A percentile compares a stretch with the other conserved stretches of the same genome.
phyloP scores from a whole-genome alignment of 2,797 vertebrate genomes.

The Peromyscus aztecus region DNA sequence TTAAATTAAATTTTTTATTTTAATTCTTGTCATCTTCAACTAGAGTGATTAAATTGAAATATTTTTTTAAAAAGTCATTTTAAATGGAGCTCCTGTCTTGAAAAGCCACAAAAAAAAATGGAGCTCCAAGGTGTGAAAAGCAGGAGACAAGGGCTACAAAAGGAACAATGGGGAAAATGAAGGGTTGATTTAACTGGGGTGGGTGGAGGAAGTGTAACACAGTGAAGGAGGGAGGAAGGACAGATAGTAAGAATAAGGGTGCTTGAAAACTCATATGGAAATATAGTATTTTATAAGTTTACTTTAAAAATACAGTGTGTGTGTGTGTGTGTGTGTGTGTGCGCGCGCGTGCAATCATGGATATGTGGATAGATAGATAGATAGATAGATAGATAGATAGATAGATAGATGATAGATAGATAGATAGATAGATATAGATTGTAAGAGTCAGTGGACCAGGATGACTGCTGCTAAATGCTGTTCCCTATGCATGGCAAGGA shows the following conservation, averaged over 20 bases:
- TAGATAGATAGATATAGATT: neutral
- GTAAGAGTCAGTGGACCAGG: neutral
- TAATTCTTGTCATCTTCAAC: conserved; percentile 44
- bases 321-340: neutral
- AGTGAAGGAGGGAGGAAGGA: neutral
- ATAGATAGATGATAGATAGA: too few species aligned
- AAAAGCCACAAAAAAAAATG: too few species aligned
- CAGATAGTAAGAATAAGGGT: neutral
- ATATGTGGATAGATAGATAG: neutral
- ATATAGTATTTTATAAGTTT: neutral
- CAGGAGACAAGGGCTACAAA: neutral
- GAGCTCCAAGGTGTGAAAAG: neutral
- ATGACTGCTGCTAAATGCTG: neutral
- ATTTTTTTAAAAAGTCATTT: neutral
- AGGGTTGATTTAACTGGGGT: neutral
- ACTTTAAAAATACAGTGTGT: neutral
- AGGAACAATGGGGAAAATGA: neutral
- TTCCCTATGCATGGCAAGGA: neutral
- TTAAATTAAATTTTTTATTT: conserved; percentile 31
- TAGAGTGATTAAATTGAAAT: conserved; percentile 48
- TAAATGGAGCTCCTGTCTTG: neutral
- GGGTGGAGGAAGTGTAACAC: neutral
- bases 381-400: too few species aligned
- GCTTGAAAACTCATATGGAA: too few species aligned
- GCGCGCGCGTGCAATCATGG: neutral